Conservation (phyloP, 1,140 invertebrate species). For the Panagrolaimus sp. region DNA sequence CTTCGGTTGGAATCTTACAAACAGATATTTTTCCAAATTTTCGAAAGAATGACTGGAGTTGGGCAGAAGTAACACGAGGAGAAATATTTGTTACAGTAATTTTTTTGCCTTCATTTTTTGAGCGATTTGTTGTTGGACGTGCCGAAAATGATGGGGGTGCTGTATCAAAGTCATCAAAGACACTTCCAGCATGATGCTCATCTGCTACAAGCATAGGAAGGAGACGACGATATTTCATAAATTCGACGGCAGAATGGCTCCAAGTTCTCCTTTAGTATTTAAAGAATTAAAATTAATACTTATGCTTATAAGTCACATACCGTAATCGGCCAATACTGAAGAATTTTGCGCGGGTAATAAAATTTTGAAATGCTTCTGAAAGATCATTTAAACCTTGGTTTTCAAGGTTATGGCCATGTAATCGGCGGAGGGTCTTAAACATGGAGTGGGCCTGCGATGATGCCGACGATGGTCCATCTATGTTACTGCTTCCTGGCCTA, state of each 20-base stretch:
- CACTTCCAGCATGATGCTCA: slow-evolving; percentile 46
- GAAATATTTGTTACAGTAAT: slow-evolving; percentile 52
- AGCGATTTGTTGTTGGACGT: slow-evolving; percentile 8
- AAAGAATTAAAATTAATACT: too few species aligned
- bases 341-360: slow-evolving; percentile 54
- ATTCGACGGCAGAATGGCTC: slow-evolving; percentile 58
- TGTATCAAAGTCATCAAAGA: slow-evolving; percentile 52
- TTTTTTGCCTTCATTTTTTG: slow-evolving; percentile 45
- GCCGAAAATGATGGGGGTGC: slow-evolving; percentile 25
- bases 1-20: slow-evolving; percentile 48
- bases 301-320: slow-evolving; percentile 22
- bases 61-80: slow-evolving; percentile 41
- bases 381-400: slow-evolving; percentile 55
- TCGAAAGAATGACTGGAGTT: slow-evolving; percentile 53
- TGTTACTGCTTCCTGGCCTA: background rate
- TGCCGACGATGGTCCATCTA: background rate
- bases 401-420: slow-evolving; percentile 56
- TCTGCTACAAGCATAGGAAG: slow-evolving; percentile 55
- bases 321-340: slow-evolving; percentile 50
- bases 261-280: slow-evolving; percentile 57
- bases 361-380: slow-evolving; percentile 55
- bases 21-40: slow-evolving; percentile 55
- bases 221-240: slow-evolving; percentile 55
- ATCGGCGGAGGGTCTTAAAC: slow-evolving; percentile 56
- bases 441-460: slow-evolving; percentile 23